phyloP scores from a whole-genome alignment of 1,140 invertebrate genomes.

The Trichogramma pretiosum region DNA sequence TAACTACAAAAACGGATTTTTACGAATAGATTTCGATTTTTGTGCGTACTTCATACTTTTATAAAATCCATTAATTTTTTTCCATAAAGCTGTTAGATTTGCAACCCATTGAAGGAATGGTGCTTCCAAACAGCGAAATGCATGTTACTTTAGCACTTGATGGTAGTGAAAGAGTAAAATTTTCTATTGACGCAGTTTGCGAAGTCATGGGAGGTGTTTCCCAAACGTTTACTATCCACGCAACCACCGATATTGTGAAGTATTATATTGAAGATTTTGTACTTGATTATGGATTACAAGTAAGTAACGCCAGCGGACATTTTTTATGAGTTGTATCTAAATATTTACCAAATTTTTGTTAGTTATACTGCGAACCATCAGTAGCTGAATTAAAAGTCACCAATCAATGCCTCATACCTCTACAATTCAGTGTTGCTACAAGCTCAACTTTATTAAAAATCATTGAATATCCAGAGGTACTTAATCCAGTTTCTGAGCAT shows the following conservation, averaged over 20 bases:
- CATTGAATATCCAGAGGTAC: not conserved
- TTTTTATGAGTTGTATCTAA: too few relatives aligned
- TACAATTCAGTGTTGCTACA: conserved; percentile 15
- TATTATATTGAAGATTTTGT: conserved; percentile 30
- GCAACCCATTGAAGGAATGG: conserved; percentile 30
- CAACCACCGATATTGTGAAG: conserved; percentile 29
- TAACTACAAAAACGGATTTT: too few relatives aligned
- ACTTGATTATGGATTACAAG: conserved; percentile 39
- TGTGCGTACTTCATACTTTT: too few relatives aligned
- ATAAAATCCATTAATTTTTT: too few relatives aligned
- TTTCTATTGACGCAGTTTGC: conserved; percentile 29
- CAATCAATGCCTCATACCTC: conserved; percentile 25
- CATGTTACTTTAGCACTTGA: conserved; percentile 33
- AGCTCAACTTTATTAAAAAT: not conserved
- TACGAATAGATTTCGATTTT: too few relatives aligned
- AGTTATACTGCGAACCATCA: conserved; percentile 24
- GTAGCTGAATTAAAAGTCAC: not conserved
- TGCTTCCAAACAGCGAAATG: conserved; percentile 36
- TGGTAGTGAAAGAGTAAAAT: conserved; percentile 26
- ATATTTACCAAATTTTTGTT: conserved; percentile 1
- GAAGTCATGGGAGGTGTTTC: conserved; percentile 34
- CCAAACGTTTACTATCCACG: conserved; percentile 30
- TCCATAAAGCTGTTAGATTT: too few relatives aligned
- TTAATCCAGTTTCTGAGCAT: not conserved
- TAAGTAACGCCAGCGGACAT: conserved; percentile 11